Base-by-base conservation (phyloP, 2,888 invertebrate species). In the Ochropacha duplaris region DNA sequence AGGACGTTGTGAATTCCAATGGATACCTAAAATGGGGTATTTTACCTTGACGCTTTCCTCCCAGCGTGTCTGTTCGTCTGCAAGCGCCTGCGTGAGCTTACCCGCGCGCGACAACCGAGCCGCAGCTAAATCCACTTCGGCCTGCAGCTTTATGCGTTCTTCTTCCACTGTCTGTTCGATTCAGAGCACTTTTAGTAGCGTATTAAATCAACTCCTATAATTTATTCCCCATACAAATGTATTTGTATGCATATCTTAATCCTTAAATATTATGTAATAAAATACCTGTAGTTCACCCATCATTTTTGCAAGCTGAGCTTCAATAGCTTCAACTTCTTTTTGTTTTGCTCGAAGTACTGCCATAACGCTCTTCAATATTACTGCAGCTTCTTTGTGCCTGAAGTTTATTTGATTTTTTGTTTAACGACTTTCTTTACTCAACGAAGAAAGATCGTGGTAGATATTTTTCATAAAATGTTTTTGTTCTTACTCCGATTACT, bases 61-160 rank as follows among this genome's bases (percentile, higher is more conserved):
- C 98, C 98, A 98, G 57, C 97, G 94, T 1, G 95, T 91, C 86
- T 97, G 96, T 83, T 98, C 98, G 77, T 98, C 98, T 0, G 96
- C 96, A 9, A 98, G 88, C 0, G 98, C 98, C 31, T 97, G 95
- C 9, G 97, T 98, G 14, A 98, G 91, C 64, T 97, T 94, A 0
- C 96, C 97, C 0, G 98, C 98, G 58, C 98, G 94, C 62, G 95
- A 95, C 19, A 98, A 90, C 52, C 98, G 93, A 0, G 95, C 95
- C 8, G 96, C 96, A 0, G 97, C 97, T 51, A 97, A 83, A 67
- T 95, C 95, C 61, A 98, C 97, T 34, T 95, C 95, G 14, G 95
- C 94, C 72, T 96, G 95, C 72, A 98, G 95, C 79, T 96, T 96
- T 1, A 94, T 88, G n/a, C 96, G 93, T 56, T 96, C 96, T 14